Conservation (phyloP, 2,113 vertebrate genomes). For the Eulemur macaco region DNA sequence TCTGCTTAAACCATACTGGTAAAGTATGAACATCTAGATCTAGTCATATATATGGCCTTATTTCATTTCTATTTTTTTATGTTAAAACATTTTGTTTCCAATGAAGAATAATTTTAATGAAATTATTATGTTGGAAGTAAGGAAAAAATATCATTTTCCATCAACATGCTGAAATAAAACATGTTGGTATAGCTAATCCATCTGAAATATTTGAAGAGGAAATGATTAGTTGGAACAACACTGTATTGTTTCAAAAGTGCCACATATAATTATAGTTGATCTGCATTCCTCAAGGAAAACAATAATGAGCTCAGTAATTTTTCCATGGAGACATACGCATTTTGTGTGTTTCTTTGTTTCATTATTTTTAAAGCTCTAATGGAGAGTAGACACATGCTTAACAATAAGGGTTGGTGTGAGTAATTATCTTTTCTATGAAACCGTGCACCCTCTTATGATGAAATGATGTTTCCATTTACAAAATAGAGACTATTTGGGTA, state of each 20-base stretch:
- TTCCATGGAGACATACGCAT: constrained; percentile 5
- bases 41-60: background rate
- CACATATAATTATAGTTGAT: background rate
- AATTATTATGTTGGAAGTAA: constrained; percentile 46
- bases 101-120: constrained; percentile 32
- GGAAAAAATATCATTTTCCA: constrained; percentile 62
- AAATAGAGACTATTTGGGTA: background rate
- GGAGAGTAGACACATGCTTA: background rate
- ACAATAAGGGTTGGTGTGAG: background rate
- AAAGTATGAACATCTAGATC: background rate
- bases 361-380: background rate
- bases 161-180: constrained; percentile 54
- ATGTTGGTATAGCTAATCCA: background rate
- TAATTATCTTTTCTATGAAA: background rate
- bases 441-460: background rate
- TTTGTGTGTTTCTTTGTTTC: constrained; percentile 14
- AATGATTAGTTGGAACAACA: background rate
- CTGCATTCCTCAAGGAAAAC: constrained; percentile 55
- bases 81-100: constrained; percentile 60
- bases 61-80: constrained; percentile 37
- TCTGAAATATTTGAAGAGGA: constrained; percentile 43
- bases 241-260: constrained; percentile 43
- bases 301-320: constrained; percentile 38
- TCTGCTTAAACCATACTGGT: background rate
- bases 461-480: background rate